These are phyloP conservation scores for Bombus superbus DNA, from an alignment of 1,140 invertebrate species.

Conservation along the genomic window DNA sequence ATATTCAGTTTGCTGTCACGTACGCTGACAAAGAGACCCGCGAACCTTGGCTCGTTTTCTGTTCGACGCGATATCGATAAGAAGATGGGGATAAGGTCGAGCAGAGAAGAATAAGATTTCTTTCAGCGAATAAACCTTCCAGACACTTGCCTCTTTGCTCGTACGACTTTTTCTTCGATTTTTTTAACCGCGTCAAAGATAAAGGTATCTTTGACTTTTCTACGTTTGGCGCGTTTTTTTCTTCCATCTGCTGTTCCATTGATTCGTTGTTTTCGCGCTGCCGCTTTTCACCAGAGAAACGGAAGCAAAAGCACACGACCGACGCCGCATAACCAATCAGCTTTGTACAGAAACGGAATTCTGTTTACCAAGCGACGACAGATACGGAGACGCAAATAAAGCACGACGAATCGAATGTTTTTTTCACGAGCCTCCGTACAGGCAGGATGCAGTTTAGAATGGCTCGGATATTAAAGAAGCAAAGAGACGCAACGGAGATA, in stretches of 20 bases:
- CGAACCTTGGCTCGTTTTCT: neutral
- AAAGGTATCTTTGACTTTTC: too few relatives aligned
- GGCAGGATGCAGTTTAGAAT: neutral
- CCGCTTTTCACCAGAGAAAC: neutral
- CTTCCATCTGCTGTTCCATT: too few relatives aligned
- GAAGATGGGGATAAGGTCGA: neutral
- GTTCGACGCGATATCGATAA: neutral
- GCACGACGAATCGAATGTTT: constrained; percentile 2
- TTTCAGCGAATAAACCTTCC: constrained; percentile 5
- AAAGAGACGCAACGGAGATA: neutral
- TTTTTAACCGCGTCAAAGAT: too few relatives aligned
- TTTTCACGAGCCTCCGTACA: neutral
- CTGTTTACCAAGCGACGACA: constrained; percentile 22
- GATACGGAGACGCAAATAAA: constrained; percentile 1
- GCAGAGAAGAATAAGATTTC: constrained; percentile 4
- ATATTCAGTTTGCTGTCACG: constrained; percentile 42
- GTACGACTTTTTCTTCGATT: too few relatives aligned
- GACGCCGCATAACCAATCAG: neutral
- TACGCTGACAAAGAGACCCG: neutral
- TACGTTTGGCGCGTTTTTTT: neutral
- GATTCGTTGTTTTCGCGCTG: too few relatives aligned
- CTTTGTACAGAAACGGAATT: constrained; percentile 13
- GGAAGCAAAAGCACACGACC: neutral
- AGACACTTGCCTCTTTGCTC: neutral
- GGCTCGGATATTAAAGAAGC: neutral